Evolutionary conservation across 2,888 invertebrate genomes (phyloP).

Genomic region (Drosophila conformis): DNA sequence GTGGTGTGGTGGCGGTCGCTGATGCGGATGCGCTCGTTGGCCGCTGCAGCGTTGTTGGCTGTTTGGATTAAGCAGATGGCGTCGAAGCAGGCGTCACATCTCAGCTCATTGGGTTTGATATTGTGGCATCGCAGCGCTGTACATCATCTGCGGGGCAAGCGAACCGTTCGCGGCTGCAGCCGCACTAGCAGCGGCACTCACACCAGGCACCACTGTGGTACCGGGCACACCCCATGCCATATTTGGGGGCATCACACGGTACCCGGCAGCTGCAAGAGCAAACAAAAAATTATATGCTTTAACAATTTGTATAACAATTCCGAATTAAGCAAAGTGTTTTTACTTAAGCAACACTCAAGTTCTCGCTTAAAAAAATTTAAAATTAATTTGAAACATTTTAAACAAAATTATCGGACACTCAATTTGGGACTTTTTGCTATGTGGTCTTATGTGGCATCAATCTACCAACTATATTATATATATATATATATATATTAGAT

Average conservation of each 20-base stretch:
- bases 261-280: conserved; percentile 82
- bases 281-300: neutral
- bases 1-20: conserved; percentile 45
- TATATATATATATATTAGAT: neutral
- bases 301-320: neutral
- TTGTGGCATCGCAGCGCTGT: conserved; percentile 90
- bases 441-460: neutral
- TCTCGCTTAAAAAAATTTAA: too few relatives aligned
- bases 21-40: conserved; percentile 46
- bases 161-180: conserved; percentile 86
- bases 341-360: neutral
- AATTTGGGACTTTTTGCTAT: neutral
- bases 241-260: conserved; percentile 88
- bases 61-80: conserved; percentile 71
- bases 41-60: conserved; percentile 51
- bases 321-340: neutral
- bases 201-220: conserved; percentile 86
- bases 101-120: conserved; percentile 93
- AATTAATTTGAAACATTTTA: too few relatives aligned
- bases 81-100: conserved; percentile 81
- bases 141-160: conserved; percentile 89
- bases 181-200: conserved; percentile 85
- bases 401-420: neutral
- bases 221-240: conserved; percentile 86
- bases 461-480: neutral